Evolutionary conservation across 2,888 invertebrate genomes (phyloP).

Genomic region (Subacronicta megacephala): DNA sequence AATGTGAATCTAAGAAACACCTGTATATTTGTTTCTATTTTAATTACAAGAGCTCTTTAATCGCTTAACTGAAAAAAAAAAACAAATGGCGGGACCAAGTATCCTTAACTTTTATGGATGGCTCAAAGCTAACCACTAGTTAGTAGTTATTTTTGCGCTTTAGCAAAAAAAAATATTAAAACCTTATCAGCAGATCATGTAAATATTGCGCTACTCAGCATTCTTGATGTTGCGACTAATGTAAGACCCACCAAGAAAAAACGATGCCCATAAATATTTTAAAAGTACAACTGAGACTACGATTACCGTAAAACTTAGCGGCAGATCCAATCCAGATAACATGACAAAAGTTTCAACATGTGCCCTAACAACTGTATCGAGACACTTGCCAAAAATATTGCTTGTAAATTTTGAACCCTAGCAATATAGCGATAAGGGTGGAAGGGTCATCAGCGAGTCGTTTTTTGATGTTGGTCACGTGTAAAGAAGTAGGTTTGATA

Average conservation of each 20-base stretch:
- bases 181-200: constrained; percentile 51
- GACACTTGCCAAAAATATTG: constrained; percentile 20
- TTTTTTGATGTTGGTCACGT: constrained; percentile 53
- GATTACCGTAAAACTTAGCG: constrained; percentile 83
- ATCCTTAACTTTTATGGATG: constrained; percentile 13
- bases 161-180: constrained; percentile 40
- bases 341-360: constrained; percentile 80
- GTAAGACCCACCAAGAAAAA: constrained; percentile 63
- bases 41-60: constrained; percentile 14
- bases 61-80: constrained; percentile 2
- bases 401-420: constrained; percentile 32
- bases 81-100: neutral
- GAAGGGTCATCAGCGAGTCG: neutral
- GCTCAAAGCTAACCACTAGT: constrained; percentile 18
- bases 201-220: constrained; percentile 42
- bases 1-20: too few relatives aligned
- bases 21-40: too few relatives aligned
- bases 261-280: constrained; percentile 72
- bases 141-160: constrained; percentile 27
- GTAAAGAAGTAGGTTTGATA: constrained; percentile 75
- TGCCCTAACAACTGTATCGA: constrained; percentile 49
- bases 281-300: constrained; percentile 66
- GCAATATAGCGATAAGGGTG: constrained; percentile 2
- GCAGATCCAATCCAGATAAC: constrained; percentile 79
- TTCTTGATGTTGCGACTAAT: constrained; percentile 58